These are phyloP conservation scores for Mya arenaria DNA, from an alignment of 1,140 invertebrate genomes.

Conservation along the genomic window DNA sequence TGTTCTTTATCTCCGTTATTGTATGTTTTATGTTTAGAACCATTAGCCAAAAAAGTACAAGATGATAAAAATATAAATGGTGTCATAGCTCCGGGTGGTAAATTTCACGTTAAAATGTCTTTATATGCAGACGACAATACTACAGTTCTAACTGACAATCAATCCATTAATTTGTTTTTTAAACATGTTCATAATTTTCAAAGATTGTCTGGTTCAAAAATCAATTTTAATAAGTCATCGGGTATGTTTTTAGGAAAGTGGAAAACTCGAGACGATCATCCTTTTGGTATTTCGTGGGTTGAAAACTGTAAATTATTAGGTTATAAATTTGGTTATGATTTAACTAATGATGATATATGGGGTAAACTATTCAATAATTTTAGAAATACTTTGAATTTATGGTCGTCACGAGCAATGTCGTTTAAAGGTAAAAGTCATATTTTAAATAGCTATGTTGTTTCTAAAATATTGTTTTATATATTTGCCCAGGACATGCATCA, in stretches of 20 bases:
- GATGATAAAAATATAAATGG: constrained; percentile 54
- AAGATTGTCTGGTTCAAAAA: constrained; percentile 55
- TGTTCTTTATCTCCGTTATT: constrained; percentile 77
- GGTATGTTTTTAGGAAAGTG: constrained; percentile 58
- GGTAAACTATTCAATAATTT: constrained; percentile 46
- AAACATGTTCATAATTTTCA: constrained; percentile 38
- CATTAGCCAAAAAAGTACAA: constrained; percentile 53
- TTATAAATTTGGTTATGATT: constrained; percentile 39
- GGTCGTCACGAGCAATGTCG: constrained; percentile 44
- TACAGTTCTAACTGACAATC: constrained; percentile 23
- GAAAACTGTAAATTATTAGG: constrained; percentile 55
- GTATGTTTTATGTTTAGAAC: constrained; percentile 80
- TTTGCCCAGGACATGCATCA: constrained; percentile 37
- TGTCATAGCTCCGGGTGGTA: constrained; percentile 52
- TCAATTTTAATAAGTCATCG: constrained; percentile 56
- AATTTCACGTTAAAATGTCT: constrained; percentile 41
- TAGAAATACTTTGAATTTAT: constrained; percentile 32
- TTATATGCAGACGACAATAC: constrained; percentile 62
- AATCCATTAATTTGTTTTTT: constrained; percentile 48
- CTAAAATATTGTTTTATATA: constrained; percentile 57
- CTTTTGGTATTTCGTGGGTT: constrained; percentile 60
- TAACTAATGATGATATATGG: constrained; percentile 55
- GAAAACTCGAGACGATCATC: constrained; percentile 51
- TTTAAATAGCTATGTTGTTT: constrained; percentile 49
- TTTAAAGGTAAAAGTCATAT: constrained; percentile 51